Conservation (phyloP, 2,113 vertebrate genomes). For the Sula dactylatra region DNA sequence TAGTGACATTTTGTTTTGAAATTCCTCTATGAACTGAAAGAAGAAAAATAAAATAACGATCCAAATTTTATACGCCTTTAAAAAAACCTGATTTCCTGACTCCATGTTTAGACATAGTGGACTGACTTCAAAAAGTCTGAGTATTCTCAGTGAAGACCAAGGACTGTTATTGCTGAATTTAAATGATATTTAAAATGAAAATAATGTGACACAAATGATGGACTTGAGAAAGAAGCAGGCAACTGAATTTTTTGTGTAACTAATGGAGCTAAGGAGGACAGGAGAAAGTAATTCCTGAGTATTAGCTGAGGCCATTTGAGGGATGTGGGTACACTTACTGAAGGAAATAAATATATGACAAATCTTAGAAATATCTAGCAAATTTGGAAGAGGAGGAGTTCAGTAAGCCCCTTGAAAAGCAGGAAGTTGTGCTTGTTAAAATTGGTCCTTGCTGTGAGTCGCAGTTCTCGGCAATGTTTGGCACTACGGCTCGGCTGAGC, state of each 20-base stretch:
- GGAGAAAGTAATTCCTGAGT: not conserved
- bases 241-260: not conserved
- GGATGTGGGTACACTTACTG: rapidly evolving
- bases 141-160: not conserved
- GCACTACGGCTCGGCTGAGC: rapidly evolving
- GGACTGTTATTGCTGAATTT: not conserved
- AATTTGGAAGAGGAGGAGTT: not conserved
- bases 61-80: rapidly evolving
- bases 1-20: not conserved
- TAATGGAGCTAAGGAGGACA: not conserved
- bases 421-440: not conserved
- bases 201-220: not conserved
- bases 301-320: not conserved
- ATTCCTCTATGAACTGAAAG: not conserved
- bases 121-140: not conserved
- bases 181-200: not conserved
- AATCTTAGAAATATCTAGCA: not conserved
- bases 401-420: not conserved
- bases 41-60: not conserved
- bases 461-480: not conserved
- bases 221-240: not conserved
- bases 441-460: not conserved
- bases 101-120: not conserved
- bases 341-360: not conserved
- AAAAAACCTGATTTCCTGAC: not conserved